These are phyloP conservation scores for Lates calcarifer DNA, from an alignment of 2,113 vertebrate species.

Conservation along the genomic window DNA sequence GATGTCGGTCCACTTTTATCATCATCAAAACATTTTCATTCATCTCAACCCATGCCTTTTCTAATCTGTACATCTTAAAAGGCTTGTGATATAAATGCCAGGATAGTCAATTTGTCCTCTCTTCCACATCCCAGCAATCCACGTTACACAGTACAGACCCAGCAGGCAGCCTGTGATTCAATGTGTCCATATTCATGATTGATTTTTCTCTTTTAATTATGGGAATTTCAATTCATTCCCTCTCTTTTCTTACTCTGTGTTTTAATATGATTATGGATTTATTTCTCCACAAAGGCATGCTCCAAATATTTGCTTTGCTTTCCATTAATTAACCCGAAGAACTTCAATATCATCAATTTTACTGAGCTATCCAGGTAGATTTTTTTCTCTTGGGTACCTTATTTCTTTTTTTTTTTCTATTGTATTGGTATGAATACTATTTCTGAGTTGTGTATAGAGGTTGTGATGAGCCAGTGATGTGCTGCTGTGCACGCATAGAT, in stretches of 20 bases:
- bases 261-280: not conserved
- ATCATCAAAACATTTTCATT: not conserved
- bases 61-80: not conserved
- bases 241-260: not conserved
- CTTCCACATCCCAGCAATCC: not conserved
- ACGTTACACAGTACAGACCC: not conserved
- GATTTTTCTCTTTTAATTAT: not conserved
- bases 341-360: not conserved
- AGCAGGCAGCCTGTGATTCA: not conserved
- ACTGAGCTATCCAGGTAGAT: not conserved
- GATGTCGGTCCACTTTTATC: not conserved
- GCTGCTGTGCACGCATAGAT: conserved; percentile 54
- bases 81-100: not conserved
- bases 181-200: not conserved
- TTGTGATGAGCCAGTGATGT: conserved; percentile 39
- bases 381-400: not conserved
- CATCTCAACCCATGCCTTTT: not conserved
- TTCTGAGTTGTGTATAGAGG: conserved; percentile 41
- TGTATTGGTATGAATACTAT: conserved; percentile 16
- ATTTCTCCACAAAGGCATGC: not conserved
- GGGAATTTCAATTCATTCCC: not conserved
- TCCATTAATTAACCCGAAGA: not conserved
- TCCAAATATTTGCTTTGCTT: not conserved
- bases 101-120: not conserved
- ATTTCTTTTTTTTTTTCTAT: not conserved